A percentile compares a stretch with the other conserved stretches of the same genome.
Conservation (phyloP, 2,888 invertebrate genomes). For the Merodon equestris region DNA sequence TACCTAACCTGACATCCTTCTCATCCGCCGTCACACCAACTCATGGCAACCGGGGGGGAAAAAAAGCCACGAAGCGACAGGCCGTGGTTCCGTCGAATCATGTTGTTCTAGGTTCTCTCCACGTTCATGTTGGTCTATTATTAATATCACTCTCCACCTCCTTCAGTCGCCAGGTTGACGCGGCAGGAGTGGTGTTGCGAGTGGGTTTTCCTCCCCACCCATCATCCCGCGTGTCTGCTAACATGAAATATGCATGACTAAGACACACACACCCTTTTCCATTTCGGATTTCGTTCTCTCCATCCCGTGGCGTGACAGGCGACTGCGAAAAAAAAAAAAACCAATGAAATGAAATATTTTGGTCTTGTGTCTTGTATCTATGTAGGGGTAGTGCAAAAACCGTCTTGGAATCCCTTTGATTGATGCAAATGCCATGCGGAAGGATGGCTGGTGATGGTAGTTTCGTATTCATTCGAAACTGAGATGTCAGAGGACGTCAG, state of each 20-base stretch:
- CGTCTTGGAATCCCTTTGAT: constrained; percentile 62
- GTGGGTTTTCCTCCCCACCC: neutral
- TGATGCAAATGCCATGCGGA: constrained; percentile 63
- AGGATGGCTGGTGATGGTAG: constrained; percentile 34
- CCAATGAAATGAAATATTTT: no score
- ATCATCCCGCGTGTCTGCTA: constrained; percentile 26
- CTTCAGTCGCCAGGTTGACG: constrained; percentile 37
- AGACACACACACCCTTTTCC: constrained; percentile 56
- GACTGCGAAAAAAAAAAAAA: neutral
- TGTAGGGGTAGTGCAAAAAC: constrained; percentile 29
- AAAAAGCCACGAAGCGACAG: constrained; percentile 15
- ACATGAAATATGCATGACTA: constrained; percentile 66
- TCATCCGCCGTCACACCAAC: neutral
- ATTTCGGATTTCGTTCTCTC: constrained; percentile 26
- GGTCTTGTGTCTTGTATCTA: constrained; percentile 12
- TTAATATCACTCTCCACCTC: constrained; percentile 33
- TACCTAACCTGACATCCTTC: no score
- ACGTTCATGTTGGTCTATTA: constrained; percentile 62
- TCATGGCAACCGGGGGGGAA: no score
- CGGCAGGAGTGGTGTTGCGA: constrained; percentile 49
- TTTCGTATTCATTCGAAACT: constrained; percentile 18
- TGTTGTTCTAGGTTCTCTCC: neutral
- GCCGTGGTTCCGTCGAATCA: constrained; percentile 48
- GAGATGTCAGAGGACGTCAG: constrained; percentile 35
- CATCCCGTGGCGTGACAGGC: neutral